Conservation (phyloP, 2,888 invertebrate species). For the Tetrapedia diversipes region DNA sequence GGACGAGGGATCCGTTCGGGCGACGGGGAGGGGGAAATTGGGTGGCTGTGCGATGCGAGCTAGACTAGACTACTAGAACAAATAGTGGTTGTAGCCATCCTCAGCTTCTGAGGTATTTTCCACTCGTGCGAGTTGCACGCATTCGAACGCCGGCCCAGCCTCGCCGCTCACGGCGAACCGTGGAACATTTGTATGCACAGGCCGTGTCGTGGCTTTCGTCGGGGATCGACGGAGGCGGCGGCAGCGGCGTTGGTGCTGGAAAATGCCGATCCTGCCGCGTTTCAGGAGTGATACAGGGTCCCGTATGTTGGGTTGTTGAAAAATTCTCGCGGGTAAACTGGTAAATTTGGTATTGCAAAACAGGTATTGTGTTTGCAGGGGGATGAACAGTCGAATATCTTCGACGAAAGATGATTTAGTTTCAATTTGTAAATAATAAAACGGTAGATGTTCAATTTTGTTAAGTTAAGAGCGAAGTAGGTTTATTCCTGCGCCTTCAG, state of each 20-base stretch:
- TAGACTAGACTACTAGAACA: constrained; percentile 72
- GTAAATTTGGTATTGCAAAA: constrained; percentile 2
- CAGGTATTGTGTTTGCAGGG: too few relatives aligned
- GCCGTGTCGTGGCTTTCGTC: constrained; percentile 61
- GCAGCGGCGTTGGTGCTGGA: constrained; percentile 18
- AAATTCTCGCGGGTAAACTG: constrained; percentile 15
- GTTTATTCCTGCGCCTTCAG: too few relatives aligned
- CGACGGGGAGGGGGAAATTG: constrained; percentile 59
- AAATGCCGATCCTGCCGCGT: constrained; percentile 16
- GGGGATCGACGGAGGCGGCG: constrained; percentile 27
- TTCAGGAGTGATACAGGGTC: not conserved
- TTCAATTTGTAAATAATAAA: too few relatives aligned
- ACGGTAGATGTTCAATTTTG: too few relatives aligned
- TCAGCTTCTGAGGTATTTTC: constrained; percentile 78
- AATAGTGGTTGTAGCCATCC: constrained; percentile 79
- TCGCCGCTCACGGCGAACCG: constrained; percentile 48
- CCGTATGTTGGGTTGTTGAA: not conserved
- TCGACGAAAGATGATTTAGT: not conserved
- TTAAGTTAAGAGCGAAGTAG: too few relatives aligned
- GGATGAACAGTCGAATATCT: too few relatives aligned
- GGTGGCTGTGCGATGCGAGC: constrained; percentile 70
- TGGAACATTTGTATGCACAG: constrained; percentile 61
- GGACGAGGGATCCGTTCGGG: constrained; percentile 5
- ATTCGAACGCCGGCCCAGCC: constrained; percentile 52
- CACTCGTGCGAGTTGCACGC: constrained; percentile 68